Base-by-base conservation (phyloP, 2,113 vertebrate genomes). In the Bolborhynchus lineola region DNA sequence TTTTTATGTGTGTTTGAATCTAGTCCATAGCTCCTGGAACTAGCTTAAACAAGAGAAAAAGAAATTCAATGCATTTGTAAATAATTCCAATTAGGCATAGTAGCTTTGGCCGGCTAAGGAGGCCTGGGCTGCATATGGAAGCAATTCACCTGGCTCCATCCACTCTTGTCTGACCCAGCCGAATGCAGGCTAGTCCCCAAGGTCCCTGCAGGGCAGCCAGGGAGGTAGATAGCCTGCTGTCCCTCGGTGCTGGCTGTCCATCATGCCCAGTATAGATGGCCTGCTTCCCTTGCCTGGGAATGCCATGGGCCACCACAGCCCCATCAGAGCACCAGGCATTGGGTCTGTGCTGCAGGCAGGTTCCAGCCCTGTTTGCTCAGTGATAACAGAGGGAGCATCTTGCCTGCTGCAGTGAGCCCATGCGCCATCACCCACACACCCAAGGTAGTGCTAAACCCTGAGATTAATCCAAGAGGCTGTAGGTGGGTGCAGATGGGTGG, bases 201-300 rank as follows among this genome's bases (percentile, higher is more conserved):
- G 24, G 33, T 82, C 41, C 78, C 46, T 9, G 10, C n/a, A 31
- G 55, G 57, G 52, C 57, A 47, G 57, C 0, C 2, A 31, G 53
- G 12, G 53, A 70, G 28, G n/a, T 5, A 1, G n/a, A 17, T 9
- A 46, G 31, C 42, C 7, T 4, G 14, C 11, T 6, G 39, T 63
- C 26, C 37, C 20, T 39, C 1, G 0, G 10, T 63, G 41, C 11
- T 37, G 29, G 63, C 8, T 68, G 37, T 20, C 37, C 46, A 9
- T 25, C 14, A 0, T 0, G 3, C 0, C 14, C 9, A 29, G 50
- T 41, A 42, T 0, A 0, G 13, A 7, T 2, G 11, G 9, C 5
- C 24, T 8, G 1, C 28, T 67, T 5, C 11, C 35, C 14, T 35
- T 28, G 71, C 59, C 16, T 13, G 13, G 59, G 86, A 76, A 16